Evolutionary conservation across 2,888 invertebrate genomes (phyloP), one percentile per base, ranked within the genome.

Genomic region (Mesochorus sp.): DNA sequence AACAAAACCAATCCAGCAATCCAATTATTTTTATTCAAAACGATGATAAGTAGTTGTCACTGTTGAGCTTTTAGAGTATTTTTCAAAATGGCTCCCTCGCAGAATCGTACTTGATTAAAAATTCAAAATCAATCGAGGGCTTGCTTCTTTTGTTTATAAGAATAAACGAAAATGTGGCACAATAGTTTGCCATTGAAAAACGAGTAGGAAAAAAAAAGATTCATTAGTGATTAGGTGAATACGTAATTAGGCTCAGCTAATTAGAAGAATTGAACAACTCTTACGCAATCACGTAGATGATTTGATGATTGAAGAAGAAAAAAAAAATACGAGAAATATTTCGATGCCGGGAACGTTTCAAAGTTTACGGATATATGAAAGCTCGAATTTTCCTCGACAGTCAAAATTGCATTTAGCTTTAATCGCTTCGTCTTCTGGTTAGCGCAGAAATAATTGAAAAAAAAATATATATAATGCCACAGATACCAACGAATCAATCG

Each of bases 401-500:
- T 17, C 55, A 21, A 19, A 67, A 55, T 57, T 57, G 64, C 57
- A 66, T 49, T 76, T 62, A 47, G 51, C 8, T 24, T 31, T n/a
- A 66, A 61, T 75, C 64, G 78, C 78, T 82, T 80, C 66, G 64
- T 76, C 59, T 71, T 61, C n/a, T n/a, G n/a, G 66, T 66, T 73
- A 59, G 72, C 61, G 74, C 66, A 55, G n/a, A n/a, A n/a, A 64
- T n/a, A n/a, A n/a, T n/a, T n/a, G n/a, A 74, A 49, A 67, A 67
- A 67, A 66, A 34, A 17, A 53, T 39, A 1, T 17, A 57, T 14
- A 37, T 31, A 62, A 61, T 17, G 44, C 67, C 39, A 64, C 67
- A 59, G 21, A 84, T 84, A 85, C 85, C 86, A 87, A 86, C 86
- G 86, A 87, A 86, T 86, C 85, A 86, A 86, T 87, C 86, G 84